These are phyloP conservation scores for Ormyrus pomaceus DNA, from an alignment of 2,888 invertebrate genomes.

Conservation along the genomic window DNA sequence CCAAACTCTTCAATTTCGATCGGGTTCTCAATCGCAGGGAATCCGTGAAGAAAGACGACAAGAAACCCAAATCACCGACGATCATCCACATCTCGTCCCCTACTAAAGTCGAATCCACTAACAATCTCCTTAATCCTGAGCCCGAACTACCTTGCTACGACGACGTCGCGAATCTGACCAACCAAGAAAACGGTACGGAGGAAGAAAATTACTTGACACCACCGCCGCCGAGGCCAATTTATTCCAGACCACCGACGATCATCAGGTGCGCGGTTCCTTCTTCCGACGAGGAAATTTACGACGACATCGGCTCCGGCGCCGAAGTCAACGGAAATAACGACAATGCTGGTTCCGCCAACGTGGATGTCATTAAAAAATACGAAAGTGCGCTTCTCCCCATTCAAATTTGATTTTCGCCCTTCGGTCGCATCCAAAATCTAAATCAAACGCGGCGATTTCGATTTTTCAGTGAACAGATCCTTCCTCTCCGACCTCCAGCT, in stretches of 20 bases:
- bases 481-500: slow-evolving; percentile 51
- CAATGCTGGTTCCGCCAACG: slow-evolving; percentile 25
- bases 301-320: slow-evolving; percentile 64
- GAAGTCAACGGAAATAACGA: slow-evolving; percentile 28
- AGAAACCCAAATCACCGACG: slow-evolving; percentile 52
- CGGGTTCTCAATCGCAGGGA: slow-evolving; percentile 64
- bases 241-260: slow-evolving; percentile 58
- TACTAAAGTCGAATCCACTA: slow-evolving; percentile 3
- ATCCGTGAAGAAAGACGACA: slow-evolving; percentile 58
- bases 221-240: slow-evolving; percentile 69
- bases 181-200: slow-evolving; percentile 14
- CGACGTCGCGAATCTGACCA: slow-evolving; percentile 59
- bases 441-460: neutral
- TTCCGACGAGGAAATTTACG: slow-evolving; percentile 65
- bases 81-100: slow-evolving; percentile 56
- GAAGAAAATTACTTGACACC: slow-evolving; percentile 66
- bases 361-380: slow-evolving; percentile 45
- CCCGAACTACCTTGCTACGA: slow-evolving; percentile 63
- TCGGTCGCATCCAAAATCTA: too few species aligned
- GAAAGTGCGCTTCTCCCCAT: slow-evolving; percentile 23
- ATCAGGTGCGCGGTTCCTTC: slow-evolving; percentile 20
- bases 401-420: neutral
- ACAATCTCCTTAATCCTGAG: neutral
- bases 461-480: slow-evolving; percentile 41
- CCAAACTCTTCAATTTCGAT: slow-evolving; percentile 68